Base-by-base conservation (phyloP, 2,797 vertebrate species). In the Chelon auratus region DNA sequence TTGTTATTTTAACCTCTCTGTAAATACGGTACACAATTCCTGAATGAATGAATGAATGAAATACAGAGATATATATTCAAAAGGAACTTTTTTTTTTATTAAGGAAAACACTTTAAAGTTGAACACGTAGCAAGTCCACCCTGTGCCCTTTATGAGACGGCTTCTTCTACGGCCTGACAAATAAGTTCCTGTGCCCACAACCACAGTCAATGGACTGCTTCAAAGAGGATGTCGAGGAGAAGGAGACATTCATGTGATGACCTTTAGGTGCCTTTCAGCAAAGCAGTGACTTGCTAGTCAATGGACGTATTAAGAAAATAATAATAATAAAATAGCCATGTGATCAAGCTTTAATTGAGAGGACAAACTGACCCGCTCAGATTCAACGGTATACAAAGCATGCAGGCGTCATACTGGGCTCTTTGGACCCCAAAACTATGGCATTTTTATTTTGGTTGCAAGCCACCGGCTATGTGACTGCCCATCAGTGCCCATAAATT, bases 41-140 rank as follows among this genome's bases (percentile, higher is more conserved):
- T 81, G 87, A 81, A 78, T 83, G 85, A 45, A 45, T 42, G 39
- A 91, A 88, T 85, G 87, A 92, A 87, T 86, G 83, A 90, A 93
- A 91, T 89, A 75, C 85, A 87, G 91, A 93, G 87, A 89, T 93
- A 90, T 94, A 93, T 95, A 93, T 94, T 92, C 89, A 90, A 83
- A 91, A 84, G 72, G 86, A 86, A 75, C 43, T 87, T 91, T 89
- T 40, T 40, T 40, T 40, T 40, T 45, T 45, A 14, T 84, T 68
- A 58, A 64, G 43, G 75, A 69, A 66, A 62, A 48, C 59, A 54
- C 30, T 77, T 75, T 66, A 67, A 76, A 71, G 68, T 54, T 74
- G 59, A 78, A 78, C 78, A 62, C 58, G 52, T 37, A 81, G 56
- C 60, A 50, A 62, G 42, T 68, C 59, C 74, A 54, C 48, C 62